Conservation (phyloP, 2,797 vertebrate species). For the Diplodus puntazzo region DNA sequence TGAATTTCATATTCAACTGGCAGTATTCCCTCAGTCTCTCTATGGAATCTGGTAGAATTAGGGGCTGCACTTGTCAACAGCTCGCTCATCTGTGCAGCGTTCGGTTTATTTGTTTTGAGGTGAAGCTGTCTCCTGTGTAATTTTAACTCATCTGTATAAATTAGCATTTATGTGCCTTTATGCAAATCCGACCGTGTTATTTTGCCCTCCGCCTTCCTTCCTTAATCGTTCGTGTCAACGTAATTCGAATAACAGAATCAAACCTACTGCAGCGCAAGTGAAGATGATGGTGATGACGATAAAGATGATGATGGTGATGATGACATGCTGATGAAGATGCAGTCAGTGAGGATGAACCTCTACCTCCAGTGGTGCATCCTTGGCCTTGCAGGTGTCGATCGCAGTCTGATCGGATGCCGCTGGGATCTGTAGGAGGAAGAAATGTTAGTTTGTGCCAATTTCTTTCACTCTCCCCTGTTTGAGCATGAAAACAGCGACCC, state of each 20-base stretch:
- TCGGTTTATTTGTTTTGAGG: slow-evolving; percentile 18
- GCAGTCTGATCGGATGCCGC: slow-evolving; percentile 82
- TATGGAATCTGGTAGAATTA: slow-evolving; percentile 10
- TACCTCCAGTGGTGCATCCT: slow-evolving; percentile 80
- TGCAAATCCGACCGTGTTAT: not conserved
- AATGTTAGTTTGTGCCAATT: slow-evolving; percentile 54
- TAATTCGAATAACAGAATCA: not conserved
- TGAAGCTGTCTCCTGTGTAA: slow-evolving; percentile 31
- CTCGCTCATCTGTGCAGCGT: slow-evolving; percentile 32
- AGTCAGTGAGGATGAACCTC: slow-evolving; percentile 43
- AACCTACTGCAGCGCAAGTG: slow-evolving; percentile 6
- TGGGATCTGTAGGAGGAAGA: slow-evolving; percentile 82
- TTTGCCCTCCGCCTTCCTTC: not conserved
- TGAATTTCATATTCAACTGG: slow-evolving; percentile 12
- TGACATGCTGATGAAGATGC: slow-evolving; percentile 31
- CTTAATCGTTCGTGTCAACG: not conserved
- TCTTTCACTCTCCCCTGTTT: slow-evolving; percentile 30
- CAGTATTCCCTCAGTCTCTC: slow-evolving; percentile 18
- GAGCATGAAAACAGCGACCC: slow-evolving; percentile 19
- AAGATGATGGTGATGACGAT: slow-evolving; percentile 26
- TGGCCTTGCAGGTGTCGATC: slow-evolving; percentile 82
- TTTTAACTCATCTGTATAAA: slow-evolving; percentile 40
- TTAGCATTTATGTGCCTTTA: slow-evolving; percentile 22
- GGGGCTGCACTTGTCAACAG: slow-evolving; percentile 24
- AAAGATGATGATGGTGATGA: slow-evolving; percentile 26